Conservation (phyloP, 2,888 invertebrate genomes). For the Mylabris sibirica region DNA sequence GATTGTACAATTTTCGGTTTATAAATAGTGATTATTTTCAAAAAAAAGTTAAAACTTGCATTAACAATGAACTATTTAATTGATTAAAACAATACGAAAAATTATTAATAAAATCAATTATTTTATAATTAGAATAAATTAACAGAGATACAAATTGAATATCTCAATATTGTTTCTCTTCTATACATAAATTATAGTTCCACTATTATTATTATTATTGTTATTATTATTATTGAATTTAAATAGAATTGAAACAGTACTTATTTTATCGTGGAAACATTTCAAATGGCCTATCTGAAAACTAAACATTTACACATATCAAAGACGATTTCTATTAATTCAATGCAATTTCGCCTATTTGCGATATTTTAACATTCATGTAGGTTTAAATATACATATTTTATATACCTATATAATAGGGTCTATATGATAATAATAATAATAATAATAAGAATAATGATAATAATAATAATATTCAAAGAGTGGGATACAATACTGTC, state of each 20-base stretch:
- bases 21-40: too few relatives aligned
- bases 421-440: neutral
- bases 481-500: constrained; percentile 47
- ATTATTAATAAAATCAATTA: too few relatives aligned
- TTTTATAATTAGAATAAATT: too few relatives aligned
- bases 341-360: neutral
- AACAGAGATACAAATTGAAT: neutral
- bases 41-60: too few relatives aligned
- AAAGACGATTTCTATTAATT: constrained; percentile 7
- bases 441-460: neutral
- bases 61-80: too few relatives aligned
- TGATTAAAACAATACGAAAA: neutral
- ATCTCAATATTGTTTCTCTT: neutral
- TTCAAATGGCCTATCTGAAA: constrained; percentile 4
- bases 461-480: constrained; percentile 25
- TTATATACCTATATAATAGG: too few relatives aligned
- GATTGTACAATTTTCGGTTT: too few relatives aligned
- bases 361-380: neutral
- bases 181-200: too few relatives aligned
- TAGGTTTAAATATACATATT: constrained; percentile 2
- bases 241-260: constrained; percentile 3
- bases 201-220: neutral
- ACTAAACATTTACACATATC: neutral
- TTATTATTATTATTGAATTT: constrained; percentile 9
- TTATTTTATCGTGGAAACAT: constrained; percentile 3